Conservation (phyloP, 2,113 vertebrate genomes). For the Ursus arctos region DNA sequence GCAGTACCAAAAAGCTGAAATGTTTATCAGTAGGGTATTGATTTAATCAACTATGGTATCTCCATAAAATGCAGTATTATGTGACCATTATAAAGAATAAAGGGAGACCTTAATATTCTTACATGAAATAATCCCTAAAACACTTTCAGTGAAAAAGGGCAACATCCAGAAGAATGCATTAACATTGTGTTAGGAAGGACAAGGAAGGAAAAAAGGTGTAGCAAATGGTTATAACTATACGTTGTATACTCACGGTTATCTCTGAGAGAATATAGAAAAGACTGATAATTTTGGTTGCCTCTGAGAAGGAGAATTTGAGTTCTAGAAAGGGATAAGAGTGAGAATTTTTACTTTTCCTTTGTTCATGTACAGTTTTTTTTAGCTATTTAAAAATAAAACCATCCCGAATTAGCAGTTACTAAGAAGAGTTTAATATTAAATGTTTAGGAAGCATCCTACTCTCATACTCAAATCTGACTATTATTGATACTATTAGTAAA, state of each 20-base stretch:
- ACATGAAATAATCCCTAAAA: background rate
- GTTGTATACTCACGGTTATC: background rate
- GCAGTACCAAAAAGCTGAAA: background rate
- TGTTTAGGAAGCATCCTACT: background rate
- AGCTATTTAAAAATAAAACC: background rate
- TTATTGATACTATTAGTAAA: background rate
- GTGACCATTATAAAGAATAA: constrained; percentile 18
- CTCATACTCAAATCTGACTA: background rate
- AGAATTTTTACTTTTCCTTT: background rate
- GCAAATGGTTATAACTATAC: background rate
- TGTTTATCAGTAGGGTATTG: background rate
- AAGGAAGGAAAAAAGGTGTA: background rate
- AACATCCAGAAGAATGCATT: background rate
- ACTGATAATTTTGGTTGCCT: background rate
- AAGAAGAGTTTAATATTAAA: background rate
- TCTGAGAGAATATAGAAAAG: background rate
- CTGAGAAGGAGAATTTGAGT: background rate
- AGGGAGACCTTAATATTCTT: background rate
- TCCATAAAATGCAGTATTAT: background rate
- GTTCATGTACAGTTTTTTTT: background rate
- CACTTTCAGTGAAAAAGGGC: background rate
- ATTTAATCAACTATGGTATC: background rate
- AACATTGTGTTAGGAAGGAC: background rate
- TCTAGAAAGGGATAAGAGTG: background rate
- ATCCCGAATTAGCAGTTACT: constrained; percentile 8